Percentiles rank a stretch among this genome's conserved stretches.
These are phyloP conservation scores for Trachelus tabidus DNA, from an alignment of 2,888 invertebrate genomes.

Conservation along the genomic window DNA sequence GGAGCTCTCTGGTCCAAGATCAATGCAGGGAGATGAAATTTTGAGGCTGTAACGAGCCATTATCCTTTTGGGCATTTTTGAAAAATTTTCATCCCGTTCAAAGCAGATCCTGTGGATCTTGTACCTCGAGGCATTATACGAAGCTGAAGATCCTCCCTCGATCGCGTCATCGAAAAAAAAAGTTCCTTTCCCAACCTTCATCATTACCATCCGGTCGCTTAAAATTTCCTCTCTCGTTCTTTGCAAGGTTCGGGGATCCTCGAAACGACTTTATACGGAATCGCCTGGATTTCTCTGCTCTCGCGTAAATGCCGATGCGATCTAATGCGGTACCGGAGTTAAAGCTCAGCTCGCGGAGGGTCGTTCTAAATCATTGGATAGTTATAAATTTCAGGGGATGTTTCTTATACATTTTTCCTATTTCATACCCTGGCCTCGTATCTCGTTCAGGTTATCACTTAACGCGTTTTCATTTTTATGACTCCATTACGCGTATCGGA, in stretches of 20 bases:
- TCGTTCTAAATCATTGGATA: not conserved
- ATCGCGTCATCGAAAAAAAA: not conserved
- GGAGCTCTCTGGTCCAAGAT: not conserved
- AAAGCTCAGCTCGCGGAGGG: not conserved
- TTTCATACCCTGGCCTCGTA: not conserved
- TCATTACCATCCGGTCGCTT: not conserved
- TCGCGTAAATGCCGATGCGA: not conserved
- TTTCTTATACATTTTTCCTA: not conserved
- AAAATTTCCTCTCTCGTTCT: not conserved
- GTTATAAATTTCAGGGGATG: not conserved
- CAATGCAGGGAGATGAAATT: not conserved
- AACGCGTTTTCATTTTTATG: not conserved
- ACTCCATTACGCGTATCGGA: not conserved
- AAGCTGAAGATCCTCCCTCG: not conserved
- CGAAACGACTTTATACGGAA: not conserved
- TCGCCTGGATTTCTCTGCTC: not conserved
- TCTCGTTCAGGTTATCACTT: not conserved
- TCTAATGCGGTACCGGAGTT: not conserved
- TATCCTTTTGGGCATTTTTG: not conserved
- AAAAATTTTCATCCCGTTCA: not conserved
- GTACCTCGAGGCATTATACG: not conserved
- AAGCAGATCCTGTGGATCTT: not conserved
- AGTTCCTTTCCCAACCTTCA: not conserved
- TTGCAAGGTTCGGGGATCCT: not conserved
- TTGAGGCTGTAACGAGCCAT: not conserved